Base-by-base conservation (phyloP, 2,888 invertebrate genomes). In the Drymonia ruficornis region DNA sequence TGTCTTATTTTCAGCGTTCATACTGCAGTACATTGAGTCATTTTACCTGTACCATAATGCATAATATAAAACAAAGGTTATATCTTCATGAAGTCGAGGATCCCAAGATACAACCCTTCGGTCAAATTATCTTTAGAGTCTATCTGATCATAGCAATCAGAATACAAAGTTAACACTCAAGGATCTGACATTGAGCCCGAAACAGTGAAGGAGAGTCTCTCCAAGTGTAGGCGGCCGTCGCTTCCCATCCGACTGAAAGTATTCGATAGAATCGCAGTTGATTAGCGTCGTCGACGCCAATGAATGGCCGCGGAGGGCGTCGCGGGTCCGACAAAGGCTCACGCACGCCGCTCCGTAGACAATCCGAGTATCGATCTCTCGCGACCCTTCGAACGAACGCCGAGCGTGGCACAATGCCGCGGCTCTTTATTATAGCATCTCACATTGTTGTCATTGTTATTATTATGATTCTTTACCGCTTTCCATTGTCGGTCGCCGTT, bases 401-500 rank as follows among this genome's bases (percentile, higher is more conserved):
- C 89, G 90, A 84, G 88, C 88, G 89, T 81, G 83, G 88, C 91
- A 91, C 91, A 92, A 91, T 91, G 88, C 89, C 90, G 87, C 83
- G 82, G 87, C 90, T 91, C 91, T 91, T 92, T 92, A 92, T 92
- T 92, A 92, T 92, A 91, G 87, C 91, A 92, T 92, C 92, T 91
- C 91, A 92, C 91, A 92, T 92, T 92, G 92, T 92, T 92, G 92
- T 92, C 91, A 92, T 92, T 92, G 92, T 92, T 92, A 92, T 92
- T 92, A 91, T 92, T 92, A 92, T 92, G 92, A 92, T 91, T 92
- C 92, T 92, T 92, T 91, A 89, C 91, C 91, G 92, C 92, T 92
- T 92, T 92, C 91, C 91, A 92, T 92, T 92, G 92, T 92, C 91
- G 91, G 89, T 82, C 88, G 86, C 86, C 92, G 91, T 89, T 91